Percentiles rank a stretch among this genome's conserved stretches.
phyloP scores from a whole-genome alignment of 2,797 vertebrate genomes.

The Rhyacichthys aspro region DNA sequence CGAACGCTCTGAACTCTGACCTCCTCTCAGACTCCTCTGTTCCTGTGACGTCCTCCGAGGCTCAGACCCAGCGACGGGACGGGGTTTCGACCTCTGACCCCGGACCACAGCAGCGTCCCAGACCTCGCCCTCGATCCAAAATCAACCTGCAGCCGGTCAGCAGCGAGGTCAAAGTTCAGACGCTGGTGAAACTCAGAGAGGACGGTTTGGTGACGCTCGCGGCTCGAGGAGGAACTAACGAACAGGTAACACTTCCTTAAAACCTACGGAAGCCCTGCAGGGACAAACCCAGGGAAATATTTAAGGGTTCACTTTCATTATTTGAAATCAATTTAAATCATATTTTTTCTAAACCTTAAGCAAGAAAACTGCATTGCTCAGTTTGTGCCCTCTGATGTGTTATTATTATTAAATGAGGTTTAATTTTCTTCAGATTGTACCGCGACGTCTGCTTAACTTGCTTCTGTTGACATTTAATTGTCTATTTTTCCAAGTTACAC shows the following conservation, averaged over 20 bases:
- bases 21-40: slow-evolving; percentile 20
- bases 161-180: slow-evolving; percentile 81
- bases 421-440: too few relatives aligned
- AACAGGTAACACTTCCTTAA: not conserved
- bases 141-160: slow-evolving; percentile 72
- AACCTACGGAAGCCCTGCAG: too few relatives aligned
- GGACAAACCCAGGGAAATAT: too few relatives aligned
- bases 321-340: too few relatives aligned
- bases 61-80: slow-evolving; percentile 49
- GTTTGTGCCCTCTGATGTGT: too few relatives aligned
- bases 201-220: slow-evolving; percentile 65
- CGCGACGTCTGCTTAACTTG: too few relatives aligned
- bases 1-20: slow-evolving; percentile 32
- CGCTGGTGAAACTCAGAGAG: slow-evolving; percentile 79
- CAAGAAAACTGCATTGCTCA: too few relatives aligned
- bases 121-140: slow-evolving; percentile 90
- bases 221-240: not conserved
- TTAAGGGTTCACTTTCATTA: too few relatives aligned
- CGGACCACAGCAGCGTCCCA: slow-evolving; percentile 69
- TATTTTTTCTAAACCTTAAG: too few relatives aligned
- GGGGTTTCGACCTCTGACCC: not conserved
- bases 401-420: too few relatives aligned
- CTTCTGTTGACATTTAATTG: too few relatives aligned
- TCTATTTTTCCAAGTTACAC: too few relatives aligned
- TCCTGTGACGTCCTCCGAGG: slow-evolving; percentile 19